phyloP scores from a whole-genome alignment of 1,140 invertebrate genomes.

The Holotrichia oblita region DNA sequence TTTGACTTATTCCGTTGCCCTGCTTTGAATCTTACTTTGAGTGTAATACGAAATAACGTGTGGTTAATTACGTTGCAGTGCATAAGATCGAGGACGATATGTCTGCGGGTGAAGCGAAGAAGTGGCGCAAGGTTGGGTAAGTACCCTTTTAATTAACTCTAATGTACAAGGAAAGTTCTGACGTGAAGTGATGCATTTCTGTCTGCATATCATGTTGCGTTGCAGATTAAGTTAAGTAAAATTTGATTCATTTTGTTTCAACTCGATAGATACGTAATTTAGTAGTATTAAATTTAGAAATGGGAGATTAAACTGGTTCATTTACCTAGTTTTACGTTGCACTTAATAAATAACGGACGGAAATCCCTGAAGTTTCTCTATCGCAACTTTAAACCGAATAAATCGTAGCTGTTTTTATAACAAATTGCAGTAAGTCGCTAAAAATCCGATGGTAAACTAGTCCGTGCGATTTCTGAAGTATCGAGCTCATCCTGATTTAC shows the following conservation, averaged over 20 bases:
- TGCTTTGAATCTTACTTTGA: slow-evolving; percentile 44
- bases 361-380: too few species aligned
- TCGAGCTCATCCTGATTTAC: background rate
- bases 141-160: background rate
- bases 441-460: too few species aligned
- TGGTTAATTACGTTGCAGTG: slow-evolving; percentile 75
- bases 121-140: slow-evolving; percentile 69
- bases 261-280: too few species aligned
- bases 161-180: background rate
- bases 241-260: too few species aligned
- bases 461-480: background rate
- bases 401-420: too few species aligned
- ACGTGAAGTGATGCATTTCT: background rate
- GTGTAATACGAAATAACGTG: background rate
- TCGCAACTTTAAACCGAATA: too few species aligned
- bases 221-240: too few species aligned
- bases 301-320: too few species aligned
- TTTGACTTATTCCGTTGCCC: background rate
- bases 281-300: too few species aligned
- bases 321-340: too few species aligned
- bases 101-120: slow-evolving; percentile 87
- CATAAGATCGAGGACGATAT: slow-evolving; percentile 93
- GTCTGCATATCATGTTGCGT: background rate
- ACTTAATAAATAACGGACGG: too few species aligned
- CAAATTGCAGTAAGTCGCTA: too few species aligned